Conservation (phyloP, 2,113 vertebrate species). For the Taxidea taxus region DNA sequence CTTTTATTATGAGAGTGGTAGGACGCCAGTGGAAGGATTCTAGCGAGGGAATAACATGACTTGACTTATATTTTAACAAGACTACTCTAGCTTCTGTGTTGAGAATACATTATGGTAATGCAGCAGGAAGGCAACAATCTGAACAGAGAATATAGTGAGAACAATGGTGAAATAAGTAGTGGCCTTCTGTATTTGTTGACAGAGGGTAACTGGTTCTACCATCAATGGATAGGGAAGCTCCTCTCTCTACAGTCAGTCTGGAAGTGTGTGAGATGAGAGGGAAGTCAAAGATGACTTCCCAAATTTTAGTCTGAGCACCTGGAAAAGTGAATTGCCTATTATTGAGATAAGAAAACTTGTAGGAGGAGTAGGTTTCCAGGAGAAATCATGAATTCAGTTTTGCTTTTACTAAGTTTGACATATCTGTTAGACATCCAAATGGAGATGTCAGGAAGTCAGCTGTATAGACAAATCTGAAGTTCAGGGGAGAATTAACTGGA, state of each 20-base stretch:
- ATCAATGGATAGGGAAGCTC: background rate
- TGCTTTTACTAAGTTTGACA: background rate
- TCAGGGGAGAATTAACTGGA: background rate
- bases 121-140: constrained; percentile 31
- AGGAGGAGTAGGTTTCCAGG: background rate
- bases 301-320: constrained; percentile 26
- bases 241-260: background rate
- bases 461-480: background rate
- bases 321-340: constrained; percentile 22
- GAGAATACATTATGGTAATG: background rate
- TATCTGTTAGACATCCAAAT: background rate
- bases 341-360: background rate
- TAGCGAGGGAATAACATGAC: background rate
- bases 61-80: constrained; percentile 41
- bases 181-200: constrained; percentile 37
- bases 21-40: background rate
- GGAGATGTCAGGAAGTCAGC: constrained; percentile 26
- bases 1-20: background rate
- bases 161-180: background rate
- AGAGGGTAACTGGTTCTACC: background rate
- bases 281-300: constrained; percentile 37
- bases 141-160: constrained; percentile 6
- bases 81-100: constrained; percentile 31
- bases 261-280: background rate
- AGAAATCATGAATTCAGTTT: background rate